Percentiles rank a stretch among this genome's conserved stretches.
phyloP scores from a whole-genome alignment of 2,888 invertebrate genomes.

The Rhogogaster chlorosoma region DNA sequence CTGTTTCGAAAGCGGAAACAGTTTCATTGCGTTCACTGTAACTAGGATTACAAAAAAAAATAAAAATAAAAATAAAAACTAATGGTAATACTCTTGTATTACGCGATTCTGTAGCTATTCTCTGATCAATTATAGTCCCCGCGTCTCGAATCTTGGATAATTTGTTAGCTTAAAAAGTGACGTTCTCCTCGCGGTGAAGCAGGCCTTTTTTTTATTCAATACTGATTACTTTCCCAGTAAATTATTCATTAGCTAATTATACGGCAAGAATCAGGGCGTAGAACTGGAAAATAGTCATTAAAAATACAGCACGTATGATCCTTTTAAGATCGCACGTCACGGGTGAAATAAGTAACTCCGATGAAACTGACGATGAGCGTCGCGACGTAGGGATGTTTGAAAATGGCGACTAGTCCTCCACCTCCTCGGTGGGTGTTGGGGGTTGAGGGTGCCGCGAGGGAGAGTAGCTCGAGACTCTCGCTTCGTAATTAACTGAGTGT shows the following conservation, averaged over 20 bases:
- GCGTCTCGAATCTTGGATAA: not conserved
- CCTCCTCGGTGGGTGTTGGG: constrained; percentile 20
- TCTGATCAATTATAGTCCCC: not conserved
- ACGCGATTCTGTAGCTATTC: not conserved
- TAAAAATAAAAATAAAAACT: not conserved
- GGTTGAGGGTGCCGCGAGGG: constrained; percentile 52
- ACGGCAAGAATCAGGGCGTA: not conserved
- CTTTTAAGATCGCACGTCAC: constrained; percentile 25
- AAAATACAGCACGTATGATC: not conserved
- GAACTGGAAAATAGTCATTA: not conserved
- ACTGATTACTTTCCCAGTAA: not conserved
- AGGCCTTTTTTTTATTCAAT: not conserved
- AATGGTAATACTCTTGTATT: not conserved
- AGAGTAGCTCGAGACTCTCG: constrained; percentile 63
- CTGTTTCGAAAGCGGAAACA: constrained; percentile 47
- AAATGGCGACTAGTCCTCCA: constrained; percentile 41
- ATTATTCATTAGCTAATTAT: not conserved
- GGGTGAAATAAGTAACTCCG: not conserved
- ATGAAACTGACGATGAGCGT: constrained; percentile 32
- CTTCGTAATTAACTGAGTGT: constrained; percentile 72
- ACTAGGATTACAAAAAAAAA: not conserved
- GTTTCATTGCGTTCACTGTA: not conserved
- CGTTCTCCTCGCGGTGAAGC: not conserved
- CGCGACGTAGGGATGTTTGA: constrained; percentile 19
- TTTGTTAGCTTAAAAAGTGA: not conserved